Base-by-base conservation (phyloP, 2,113 vertebrate genomes). In the Capreolus pygargus region DNA sequence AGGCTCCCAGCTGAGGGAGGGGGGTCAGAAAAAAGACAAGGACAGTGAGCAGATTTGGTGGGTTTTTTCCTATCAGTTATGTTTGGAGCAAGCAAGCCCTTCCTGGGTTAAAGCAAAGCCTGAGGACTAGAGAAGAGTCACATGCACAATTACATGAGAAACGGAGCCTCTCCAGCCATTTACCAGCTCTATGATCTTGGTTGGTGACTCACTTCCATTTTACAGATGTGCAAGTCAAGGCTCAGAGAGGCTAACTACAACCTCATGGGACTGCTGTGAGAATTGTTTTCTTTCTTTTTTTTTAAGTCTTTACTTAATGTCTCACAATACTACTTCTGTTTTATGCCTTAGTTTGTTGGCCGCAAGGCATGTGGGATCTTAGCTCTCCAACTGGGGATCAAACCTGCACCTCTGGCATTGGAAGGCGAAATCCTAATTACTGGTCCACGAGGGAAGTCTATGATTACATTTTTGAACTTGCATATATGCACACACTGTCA, bases 401-500 rank as follows among this genome's bases (percentile, higher is more conserved):
- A 27, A 76, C 13, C 23, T 4, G 23, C 70, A 27, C 39, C 70
- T 43, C 70, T 76, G 39, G 21, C 36, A 43, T 1, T 43, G 39
- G 39, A 76, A 76, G 39, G 23, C 6, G 27, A 43, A 76, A 27
- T 43, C 70, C 70, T 76, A 43, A 76, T 27, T 2, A 76, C 70
- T 15, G 39, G 70, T 43, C 70, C 39, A 27, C 39, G 3, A 76
- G 39, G 70, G 39, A 43, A 76, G 70, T 6, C 23, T 0, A 1
- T 27, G 39, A 76, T 43, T 8, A 85, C 2, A 19, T 28, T 33
- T 93, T 54, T 64, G 30, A 83, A 23, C 10, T 33, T 12, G 5
- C 13, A 2, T 23, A 7, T 1, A 6, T 2, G 5, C 27, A 10
- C 9, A 9, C 28, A 7, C 25, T 85, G 16, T 23, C 47, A 5